Percentiles rank a stretch among this genome's conserved stretches.
phyloP scores from a whole-genome alignment of 1,140 invertebrate species.

The Pseudomyrmex flavicornis region DNA sequence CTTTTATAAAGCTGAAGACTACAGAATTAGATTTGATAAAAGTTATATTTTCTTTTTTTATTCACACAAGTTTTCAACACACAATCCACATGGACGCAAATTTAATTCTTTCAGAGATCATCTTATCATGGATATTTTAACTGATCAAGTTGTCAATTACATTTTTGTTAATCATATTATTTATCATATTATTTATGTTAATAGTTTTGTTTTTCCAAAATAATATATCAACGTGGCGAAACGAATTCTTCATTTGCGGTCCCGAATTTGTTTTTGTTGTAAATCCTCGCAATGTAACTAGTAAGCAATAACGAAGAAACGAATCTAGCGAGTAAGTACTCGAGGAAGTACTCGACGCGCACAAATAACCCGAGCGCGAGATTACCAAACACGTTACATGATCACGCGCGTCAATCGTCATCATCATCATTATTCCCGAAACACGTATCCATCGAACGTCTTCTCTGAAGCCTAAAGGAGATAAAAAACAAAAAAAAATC shows the following conservation, averaged over 20 bases:
- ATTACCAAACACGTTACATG: conserved; percentile 1
- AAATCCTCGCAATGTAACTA: conserved; percentile 21
- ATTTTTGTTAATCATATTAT: background rate
- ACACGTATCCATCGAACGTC: conserved; percentile 56
- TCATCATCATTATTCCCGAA: background rate
- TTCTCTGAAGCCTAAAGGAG: conserved; percentile 53
- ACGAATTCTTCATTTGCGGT: background rate
- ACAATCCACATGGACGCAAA: no score
- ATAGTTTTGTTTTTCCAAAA: background rate
- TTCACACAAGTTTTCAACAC: background rate
- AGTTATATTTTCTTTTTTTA: background rate
- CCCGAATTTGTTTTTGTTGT: background rate
- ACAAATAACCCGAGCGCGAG: background rate
- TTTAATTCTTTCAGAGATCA: no score
- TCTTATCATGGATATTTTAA: no score
- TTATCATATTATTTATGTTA: background rate
- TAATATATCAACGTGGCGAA: background rate
- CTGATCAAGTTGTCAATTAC: no score
- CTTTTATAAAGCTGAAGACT: background rate
- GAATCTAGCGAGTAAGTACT: conserved; percentile 36
- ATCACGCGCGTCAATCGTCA: background rate
- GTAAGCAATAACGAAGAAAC: conserved; percentile 56
- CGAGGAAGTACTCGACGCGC: conserved; percentile 24
- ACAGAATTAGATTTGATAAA: background rate
- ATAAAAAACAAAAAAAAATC: conserved; percentile 2